Percentiles rank a stretch among this genome's conserved stretches.
phyloP scores from a whole-genome alignment of 2,797 vertebrate species.

The Morus bassanus region DNA sequence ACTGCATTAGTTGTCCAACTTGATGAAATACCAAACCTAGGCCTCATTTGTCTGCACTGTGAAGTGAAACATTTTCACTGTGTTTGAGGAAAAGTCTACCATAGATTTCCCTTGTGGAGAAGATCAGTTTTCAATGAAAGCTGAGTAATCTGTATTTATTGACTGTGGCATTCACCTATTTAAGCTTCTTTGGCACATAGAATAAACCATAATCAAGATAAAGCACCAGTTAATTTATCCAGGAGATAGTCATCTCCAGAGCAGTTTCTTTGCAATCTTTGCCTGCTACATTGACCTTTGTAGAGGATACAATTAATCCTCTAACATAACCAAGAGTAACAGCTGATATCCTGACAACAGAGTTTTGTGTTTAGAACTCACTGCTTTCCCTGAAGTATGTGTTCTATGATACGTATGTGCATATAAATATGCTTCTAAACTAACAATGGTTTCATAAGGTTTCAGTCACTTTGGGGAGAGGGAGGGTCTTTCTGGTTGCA shows the following conservation, averaged over 20 bases:
- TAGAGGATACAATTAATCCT: constrained; percentile 46
- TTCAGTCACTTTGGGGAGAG: background rate
- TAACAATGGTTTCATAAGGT: background rate
- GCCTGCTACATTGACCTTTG: constrained; percentile 37
- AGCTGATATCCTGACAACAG: background rate
- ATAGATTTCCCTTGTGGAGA: constrained; percentile 29
- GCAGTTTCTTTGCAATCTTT: constrained; percentile 23
- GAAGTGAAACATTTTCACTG: constrained; percentile 29
- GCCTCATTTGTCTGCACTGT: background rate
- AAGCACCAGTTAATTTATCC: constrained; percentile 53
- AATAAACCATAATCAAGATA: constrained; percentile 59
- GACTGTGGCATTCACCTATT: constrained; percentile 30
- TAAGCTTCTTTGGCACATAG: constrained; percentile 52
- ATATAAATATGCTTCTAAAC: background rate
- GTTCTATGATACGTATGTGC: background rate
- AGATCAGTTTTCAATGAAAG: constrained; percentile 49
- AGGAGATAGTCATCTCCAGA: constrained; percentile 44
- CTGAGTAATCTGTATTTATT: constrained; percentile 52
- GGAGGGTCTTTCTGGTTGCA: background rate
- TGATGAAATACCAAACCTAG: background rate
- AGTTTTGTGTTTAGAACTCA: background rate
- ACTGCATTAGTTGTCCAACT: background rate
- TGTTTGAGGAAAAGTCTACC: constrained; percentile 43
- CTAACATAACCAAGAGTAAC: background rate
- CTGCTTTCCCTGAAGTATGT: background rate